Base-by-base conservation (phyloP, 2,797 vertebrate species). In the Eptatretus atami region DNA sequence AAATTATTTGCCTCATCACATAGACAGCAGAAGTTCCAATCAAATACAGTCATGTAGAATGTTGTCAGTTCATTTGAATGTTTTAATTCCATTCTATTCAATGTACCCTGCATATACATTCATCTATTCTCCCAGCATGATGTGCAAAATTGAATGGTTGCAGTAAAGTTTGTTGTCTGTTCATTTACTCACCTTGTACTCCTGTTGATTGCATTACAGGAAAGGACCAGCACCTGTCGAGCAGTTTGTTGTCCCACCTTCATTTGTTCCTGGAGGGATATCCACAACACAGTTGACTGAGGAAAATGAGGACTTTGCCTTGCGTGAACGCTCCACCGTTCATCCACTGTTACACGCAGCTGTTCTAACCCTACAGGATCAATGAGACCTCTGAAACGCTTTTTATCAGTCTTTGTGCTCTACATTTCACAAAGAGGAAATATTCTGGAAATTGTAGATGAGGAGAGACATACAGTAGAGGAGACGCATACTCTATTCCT, bases 241-340 rank as follows among this genome's bases (percentile, higher is more conserved):
- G 67, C 82, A 82, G 75, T 78, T 88, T 1, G 73, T 96, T 65
- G 71, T 90, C 75, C 85, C 86, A 1, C 85, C 83, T 0, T 77
- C 84, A 70, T 73, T 84, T 70, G 75, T 74, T 2, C 73, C 71
- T 65, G 77, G 95, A 19, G 81, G 80, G 65, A 74, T 84, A 77
- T 78, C 78, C 76, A 94, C 84, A 72, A 81, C 75, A 52, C 90
- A 96, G 74, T 77, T 98, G 71, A 96, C 87, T 0, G 76, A 92
- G 72, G 88, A 95, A 74, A 98, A 98, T 1, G 67, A 74, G 1
- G 92, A 96, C 75, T 96, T 95, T 1, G 84, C 90, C 66, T 76
- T 79, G 0, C 78, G 88, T 54, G 81, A 83, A 68, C 84, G 80
- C 64, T 79, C 68, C 92, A 98, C 74, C 83, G 80, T 64, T 88